phyloP scores from a whole-genome alignment of 2,113 vertebrate genomes.

The Cnemophilus loriae region DNA sequence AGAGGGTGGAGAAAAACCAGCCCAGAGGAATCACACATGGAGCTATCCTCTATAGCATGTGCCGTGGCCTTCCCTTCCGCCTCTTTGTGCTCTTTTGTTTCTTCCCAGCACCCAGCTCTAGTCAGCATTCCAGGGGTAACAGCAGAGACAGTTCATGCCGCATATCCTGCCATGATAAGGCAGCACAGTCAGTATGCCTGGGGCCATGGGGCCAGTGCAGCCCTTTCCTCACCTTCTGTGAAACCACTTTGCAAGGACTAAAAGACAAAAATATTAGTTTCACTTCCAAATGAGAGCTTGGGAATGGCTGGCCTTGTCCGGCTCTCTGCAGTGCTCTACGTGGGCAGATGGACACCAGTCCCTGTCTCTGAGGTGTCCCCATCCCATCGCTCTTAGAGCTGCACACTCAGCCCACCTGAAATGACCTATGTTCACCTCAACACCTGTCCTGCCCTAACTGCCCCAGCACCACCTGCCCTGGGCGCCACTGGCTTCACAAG shows the following conservation, averaged over 20 bases:
- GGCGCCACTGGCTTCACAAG: accelerated
- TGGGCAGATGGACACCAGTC: not conserved
- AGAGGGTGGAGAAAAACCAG: not conserved
- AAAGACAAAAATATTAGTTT: not conserved
- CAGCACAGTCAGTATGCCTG: not conserved
- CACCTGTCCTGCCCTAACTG: not conserved
- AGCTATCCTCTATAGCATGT: not conserved
- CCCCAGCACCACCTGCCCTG: not conserved
- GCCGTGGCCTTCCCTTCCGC: not conserved
- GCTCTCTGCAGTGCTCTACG: not conserved
- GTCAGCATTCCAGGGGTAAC: too few species aligned
- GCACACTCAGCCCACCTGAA: not conserved
- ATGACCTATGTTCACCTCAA: accelerated
- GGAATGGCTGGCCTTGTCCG: not conserved
- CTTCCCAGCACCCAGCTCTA: not conserved
- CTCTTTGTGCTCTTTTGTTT: not conserved
- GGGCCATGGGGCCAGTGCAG: not conserved
- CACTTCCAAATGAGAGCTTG: not conserved
- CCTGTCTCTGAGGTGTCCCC: not conserved
- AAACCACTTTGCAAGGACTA: not conserved
- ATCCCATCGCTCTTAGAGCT: not conserved
- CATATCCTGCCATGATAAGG: accelerated
- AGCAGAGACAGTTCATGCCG: not conserved
- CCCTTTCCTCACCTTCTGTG: not conserved
- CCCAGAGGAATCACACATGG: not conserved